Evolutionary conservation across 2,888 invertebrate genomes (phyloP).

Genomic region (Noctua janthina): DNA sequence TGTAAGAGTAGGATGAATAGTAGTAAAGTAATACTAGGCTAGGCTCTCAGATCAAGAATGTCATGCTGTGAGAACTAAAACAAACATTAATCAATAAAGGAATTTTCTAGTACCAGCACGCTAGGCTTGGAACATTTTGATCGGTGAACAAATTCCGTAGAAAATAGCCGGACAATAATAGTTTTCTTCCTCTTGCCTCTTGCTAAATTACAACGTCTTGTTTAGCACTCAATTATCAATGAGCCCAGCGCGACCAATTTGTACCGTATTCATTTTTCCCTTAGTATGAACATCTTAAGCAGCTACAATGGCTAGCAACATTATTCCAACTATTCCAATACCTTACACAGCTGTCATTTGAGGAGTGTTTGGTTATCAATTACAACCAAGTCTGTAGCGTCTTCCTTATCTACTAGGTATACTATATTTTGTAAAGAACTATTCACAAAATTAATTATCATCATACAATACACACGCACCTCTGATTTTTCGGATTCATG

Average conservation of each 20-base stretch:
- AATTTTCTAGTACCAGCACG: background rate
- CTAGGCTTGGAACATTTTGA: background rate
- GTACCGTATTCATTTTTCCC: background rate
- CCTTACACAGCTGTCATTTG: background rate
- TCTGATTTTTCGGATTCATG: too few species aligned
- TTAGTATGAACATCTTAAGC: background rate
- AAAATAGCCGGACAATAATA: background rate
- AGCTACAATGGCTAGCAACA: too few species aligned
- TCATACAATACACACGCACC: background rate
- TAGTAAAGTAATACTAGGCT: background rate
- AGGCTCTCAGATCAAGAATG: background rate
- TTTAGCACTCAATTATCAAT: background rate
- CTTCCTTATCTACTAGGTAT: background rate
- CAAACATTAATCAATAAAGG: background rate
- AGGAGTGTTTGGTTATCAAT: background rate
- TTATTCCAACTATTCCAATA: too few species aligned
- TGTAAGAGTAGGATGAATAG: background rate
- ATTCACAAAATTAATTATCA: background rate
- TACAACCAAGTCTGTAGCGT: background rate
- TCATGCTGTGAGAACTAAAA: background rate
- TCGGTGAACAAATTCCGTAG: background rate
- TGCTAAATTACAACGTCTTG: background rate
- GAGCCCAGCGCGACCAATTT: background rate
- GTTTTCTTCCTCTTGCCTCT: background rate
- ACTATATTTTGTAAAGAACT: conserved; percentile 1